Evolutionary conservation across 1,140 invertebrate species (phyloP), one percentile per base, ranked within the genome.

Genomic region (Halesus radiatus): DNA sequence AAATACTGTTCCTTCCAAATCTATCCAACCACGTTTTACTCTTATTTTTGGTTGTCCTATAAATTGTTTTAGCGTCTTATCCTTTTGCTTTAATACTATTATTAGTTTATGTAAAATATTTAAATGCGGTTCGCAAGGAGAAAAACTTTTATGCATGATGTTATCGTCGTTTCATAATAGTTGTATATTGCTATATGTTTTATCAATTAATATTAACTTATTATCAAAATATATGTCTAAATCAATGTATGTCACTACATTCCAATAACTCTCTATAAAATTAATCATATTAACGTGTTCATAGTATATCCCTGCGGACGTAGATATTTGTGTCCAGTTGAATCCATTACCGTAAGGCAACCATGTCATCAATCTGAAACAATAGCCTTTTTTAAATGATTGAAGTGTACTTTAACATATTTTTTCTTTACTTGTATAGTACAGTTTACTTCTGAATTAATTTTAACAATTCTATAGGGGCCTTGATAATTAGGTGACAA

Each of bases 171-270:
- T 29, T 26, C 62, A 64, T 64, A 64, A 26, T 16, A 26, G 2
- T 64, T 64, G 15, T 20, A 10, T 64, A 22, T 64, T 10, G 2
- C 13, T 64, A 22, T 20, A 64, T 16, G n/a, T 64, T 23, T 16
- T 23, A 20, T 64, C 62, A 26, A 64, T 29, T 16, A 64, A 64
- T 16, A 26, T 16, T 64, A 64, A 26, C 26, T 64, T 64, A 7
- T 64, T 26, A 64, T 64, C 3, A 26, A 64, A 29, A 29, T 29
- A 2, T 6, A 70, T 70, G 16, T 64, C 3, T 1, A 64, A 29
- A 29, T 29, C 26, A 37, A 70, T 70, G 16, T 70, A 70, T 16
- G 66, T 70, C 4, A 70, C 66, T 37, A 70, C 23, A n/a, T 70
- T 50, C 66, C 66, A 70, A 22, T 20, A 26, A 15, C 18, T 62